Evolutionary conservation across 23 tunicate genomes (phyloP), one percentile per base, ranked within the genome.

Genomic region (Halocynthia roretzi): DNA sequence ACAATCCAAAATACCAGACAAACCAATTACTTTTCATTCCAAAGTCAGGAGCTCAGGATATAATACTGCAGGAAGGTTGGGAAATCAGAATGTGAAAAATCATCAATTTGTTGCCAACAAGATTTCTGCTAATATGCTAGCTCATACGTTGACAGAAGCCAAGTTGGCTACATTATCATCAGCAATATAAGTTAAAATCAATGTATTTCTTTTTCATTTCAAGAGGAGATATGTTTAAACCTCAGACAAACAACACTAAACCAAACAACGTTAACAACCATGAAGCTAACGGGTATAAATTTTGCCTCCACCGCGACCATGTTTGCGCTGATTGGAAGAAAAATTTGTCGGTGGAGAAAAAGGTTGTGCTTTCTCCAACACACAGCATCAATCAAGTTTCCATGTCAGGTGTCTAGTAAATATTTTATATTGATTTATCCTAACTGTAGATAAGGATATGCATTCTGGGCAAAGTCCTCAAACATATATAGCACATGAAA

Each of bases 11-110:
- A 31, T 31, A 31, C 44, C 44, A 31, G 80, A 84, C 50, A 56
- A 71, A 51, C 70, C 95, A 10, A 48, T 83, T 2, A 88, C 95
- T 8, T 88, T 88, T 71, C 82, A 83, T 48, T 65, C 50, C 8
- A 83, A 78, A 74, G 70, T 88, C 5, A 88, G 72, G 54, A 88
- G 95, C 70, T 88, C 95, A 2, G 95, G 95, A 8, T 88, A 88
- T 56, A 79, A 81, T n/a, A 15, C 83, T 19, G 56, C 83, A 20
- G 83, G 83, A 20, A 78, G 89, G 89, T 84, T 60, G 22, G 0
- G 7, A 51, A 15, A 21, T 61, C 10, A 22, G 1, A 60, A 58
- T 12, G 8, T 7, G 44, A 31, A 31, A 31, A 31, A 31, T 31
- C 44, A 1, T 31, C n/a, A n/a, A n/a, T n/a, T n/a, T n/a, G n/a